Conservation (phyloP, 2,797 vertebrate species). For the Eulemur albifrons region DNA sequence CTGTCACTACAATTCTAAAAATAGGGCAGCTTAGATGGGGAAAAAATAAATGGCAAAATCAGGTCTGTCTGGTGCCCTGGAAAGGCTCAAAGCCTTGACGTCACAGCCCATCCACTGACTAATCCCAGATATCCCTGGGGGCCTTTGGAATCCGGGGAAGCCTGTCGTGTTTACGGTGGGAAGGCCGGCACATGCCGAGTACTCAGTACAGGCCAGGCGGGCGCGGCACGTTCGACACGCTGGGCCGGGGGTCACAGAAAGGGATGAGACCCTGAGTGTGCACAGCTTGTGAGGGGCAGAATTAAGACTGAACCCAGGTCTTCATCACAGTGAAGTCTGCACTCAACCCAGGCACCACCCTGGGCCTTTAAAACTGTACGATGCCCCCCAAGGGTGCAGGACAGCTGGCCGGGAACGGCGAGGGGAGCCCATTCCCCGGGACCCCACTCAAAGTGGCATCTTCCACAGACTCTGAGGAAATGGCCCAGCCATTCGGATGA, state of each 20-base stretch:
- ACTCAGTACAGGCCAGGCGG: accelerated
- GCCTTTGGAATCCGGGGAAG: neutral
- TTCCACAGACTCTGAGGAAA: neutral
- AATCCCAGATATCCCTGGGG: neutral
- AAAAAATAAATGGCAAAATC: neutral
- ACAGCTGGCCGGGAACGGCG: accelerated
- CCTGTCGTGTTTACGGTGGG: neutral
- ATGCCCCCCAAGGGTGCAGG: neutral
- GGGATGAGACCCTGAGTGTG: neutral
- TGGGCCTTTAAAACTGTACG: neutral
- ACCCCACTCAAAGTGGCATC: neutral
- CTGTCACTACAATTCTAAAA: conserved; percentile 3
- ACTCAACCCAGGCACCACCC: neutral
- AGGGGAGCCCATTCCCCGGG: neutral
- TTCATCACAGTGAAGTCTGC: neutral
- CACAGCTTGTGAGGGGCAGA: neutral
- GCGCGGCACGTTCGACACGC: accelerated
- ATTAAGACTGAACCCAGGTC: neutral
- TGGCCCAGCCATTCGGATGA: neutral
- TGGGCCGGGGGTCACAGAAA: neutral
- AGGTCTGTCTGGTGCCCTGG: neutral
- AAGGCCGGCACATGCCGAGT: accelerated
- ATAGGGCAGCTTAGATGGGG: neutral
- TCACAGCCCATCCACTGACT: neutral
- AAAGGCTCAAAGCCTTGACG: neutral